Base-by-base conservation (phyloP, 2,113 vertebrate species). In the Ceratotherium simum region DNA sequence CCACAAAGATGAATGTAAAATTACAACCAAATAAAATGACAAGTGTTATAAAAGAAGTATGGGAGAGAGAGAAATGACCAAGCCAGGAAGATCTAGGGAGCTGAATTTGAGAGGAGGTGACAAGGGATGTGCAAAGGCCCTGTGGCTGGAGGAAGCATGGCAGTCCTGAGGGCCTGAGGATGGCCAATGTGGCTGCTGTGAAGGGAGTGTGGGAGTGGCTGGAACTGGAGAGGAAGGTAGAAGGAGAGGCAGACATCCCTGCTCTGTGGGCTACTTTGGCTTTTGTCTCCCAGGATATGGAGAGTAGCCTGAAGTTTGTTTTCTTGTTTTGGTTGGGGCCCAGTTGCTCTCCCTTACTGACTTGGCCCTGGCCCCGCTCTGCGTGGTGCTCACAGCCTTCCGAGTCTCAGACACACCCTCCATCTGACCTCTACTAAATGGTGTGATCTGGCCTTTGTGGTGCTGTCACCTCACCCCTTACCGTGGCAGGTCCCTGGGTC, bases 251-350 rank as follows among this genome's bases (percentile, higher is more conserved):
- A 1, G 46, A 31, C 51, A 2, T 31, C 25, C 21, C 39, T 23
- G 72, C 46, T 27, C 70, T 1, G 0, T 0, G 8, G 48, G 51
- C 83, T 13, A 0, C 62, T 36, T n/a, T 46, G 8, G 60, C 27
- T 5, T 31, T 33, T 27, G 36, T 42, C 42, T 25, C 62, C 17
- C 0, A 0, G 54, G 8, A 17, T 1, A 0, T 9, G 42, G 36
- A 10, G 60, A 14, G 16, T 3, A 36, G n/a, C 48, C 1, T 13
- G 1, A 64, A 42, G 62, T 29, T 9, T 4, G 67, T 46, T 67
- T 54, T 64, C 75, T 31, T 12, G 29, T 6, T 1, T 13, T 1
- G 13, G 6, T 4, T 73, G 70, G 39, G n/a, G 2, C 65, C 18
- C 36, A 1, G 2, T 6, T 48, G 72, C 25, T n/a, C 46, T 29